Conservation (phyloP, 1,140 invertebrate species). For the Drosophila serrata region DNA sequence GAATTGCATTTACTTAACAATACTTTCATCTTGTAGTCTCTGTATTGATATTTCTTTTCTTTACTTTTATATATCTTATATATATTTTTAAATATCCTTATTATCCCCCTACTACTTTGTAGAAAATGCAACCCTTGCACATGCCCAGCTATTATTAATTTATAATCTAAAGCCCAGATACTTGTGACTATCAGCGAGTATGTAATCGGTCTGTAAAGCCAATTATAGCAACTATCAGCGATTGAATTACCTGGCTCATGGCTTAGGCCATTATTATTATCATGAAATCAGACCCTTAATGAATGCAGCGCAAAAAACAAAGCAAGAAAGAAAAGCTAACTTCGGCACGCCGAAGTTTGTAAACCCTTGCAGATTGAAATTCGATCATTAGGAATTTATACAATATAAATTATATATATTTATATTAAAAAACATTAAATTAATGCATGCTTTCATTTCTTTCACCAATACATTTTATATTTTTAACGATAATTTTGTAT, state of each 20-base stretch:
- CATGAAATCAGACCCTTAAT: neutral
- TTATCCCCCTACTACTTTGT: neutral
- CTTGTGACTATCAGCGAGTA: slow-evolving; percentile 6
- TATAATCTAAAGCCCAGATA: slow-evolving; percentile 4
- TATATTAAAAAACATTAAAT: too few relatives aligned
- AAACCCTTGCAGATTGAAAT: too few relatives aligned
- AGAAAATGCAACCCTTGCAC: neutral
- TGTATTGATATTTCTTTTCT: neutral
- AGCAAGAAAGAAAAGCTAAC: too few relatives aligned
- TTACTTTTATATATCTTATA: neutral
- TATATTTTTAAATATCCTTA: neutral
- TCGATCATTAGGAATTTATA: too few relatives aligned
- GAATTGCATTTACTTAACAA: neutral
- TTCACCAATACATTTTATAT: too few relatives aligned
- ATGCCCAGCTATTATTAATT: slow-evolving; percentile 2
- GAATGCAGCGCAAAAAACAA: slow-evolving; percentile 3
- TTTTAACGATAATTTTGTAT: too few relatives aligned
- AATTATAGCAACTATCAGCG: slow-evolving; percentile 5
- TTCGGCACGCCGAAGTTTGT: too few relatives aligned
- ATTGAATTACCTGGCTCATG: slow-evolving; percentile 9
- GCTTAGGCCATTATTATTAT: neutral
- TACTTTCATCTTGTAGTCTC: neutral
- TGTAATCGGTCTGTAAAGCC: slow-evolving; percentile 5
- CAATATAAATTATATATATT: too few relatives aligned
- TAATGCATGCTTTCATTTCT: too few relatives aligned